A percentile compares a stretch with the other conserved stretches of the same genome.
Evolutionary conservation across 1,140 invertebrate species (phyloP).

Genomic region (Drosophila auraria): DNA sequence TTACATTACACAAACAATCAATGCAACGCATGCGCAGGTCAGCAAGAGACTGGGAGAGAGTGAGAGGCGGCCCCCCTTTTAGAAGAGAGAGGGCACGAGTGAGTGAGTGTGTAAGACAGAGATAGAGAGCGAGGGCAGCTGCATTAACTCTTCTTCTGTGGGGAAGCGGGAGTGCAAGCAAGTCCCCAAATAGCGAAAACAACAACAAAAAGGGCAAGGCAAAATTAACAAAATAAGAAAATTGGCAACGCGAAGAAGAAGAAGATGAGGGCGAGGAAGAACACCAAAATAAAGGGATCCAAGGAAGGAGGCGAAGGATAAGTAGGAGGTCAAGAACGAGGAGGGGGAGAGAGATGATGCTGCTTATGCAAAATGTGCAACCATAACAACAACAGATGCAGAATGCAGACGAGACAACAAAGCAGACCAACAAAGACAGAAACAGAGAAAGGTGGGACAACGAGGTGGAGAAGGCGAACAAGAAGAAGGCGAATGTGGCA

Average conservation of each 20-base stretch:
- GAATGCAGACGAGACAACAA: conserved; percentile 72
- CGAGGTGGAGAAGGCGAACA: neutral
- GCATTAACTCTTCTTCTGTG: conserved; percentile 46
- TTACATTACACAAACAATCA: conserved; percentile 78
- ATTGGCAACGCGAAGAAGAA: conserved; percentile 42
- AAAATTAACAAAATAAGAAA: conserved; percentile 68
- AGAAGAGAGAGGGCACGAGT: conserved; percentile 5
- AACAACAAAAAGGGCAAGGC: conserved; percentile 41
- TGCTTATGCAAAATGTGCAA: conserved; percentile 68
- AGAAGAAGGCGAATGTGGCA: neutral
- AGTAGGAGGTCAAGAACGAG: conserved; percentile 29
- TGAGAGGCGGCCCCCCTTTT: conserved; percentile 1
- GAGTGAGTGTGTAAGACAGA: neutral
- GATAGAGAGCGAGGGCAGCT: conserved; percentile 31
- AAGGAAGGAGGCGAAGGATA: conserved; percentile 3
- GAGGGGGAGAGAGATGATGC: conserved; percentile 34
- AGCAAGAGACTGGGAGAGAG: conserved; percentile 20
- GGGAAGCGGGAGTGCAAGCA: conserved; percentile 58
- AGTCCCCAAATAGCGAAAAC: conserved; percentile 66
- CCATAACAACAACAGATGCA: conserved; percentile 45
- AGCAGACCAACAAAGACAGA: conserved; percentile 64
- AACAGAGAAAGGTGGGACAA: neutral
- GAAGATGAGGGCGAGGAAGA: conserved; percentile 5
- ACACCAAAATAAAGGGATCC: conserved; percentile 12
- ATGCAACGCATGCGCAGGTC: conserved; percentile 68